Base-by-base conservation (phyloP, 2,797 vertebrate genomes). In the Argya squamiceps region DNA sequence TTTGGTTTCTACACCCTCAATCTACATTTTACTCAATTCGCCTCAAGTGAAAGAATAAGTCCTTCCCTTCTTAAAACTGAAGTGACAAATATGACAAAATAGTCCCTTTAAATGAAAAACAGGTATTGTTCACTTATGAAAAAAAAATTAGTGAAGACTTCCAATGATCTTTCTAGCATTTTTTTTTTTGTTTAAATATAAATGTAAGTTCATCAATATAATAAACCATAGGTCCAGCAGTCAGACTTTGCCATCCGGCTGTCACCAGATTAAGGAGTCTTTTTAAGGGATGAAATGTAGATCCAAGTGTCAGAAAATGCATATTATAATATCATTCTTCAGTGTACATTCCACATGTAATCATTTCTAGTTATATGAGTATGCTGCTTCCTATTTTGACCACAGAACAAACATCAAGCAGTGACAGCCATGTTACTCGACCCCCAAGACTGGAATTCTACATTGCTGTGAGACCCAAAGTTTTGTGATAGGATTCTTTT, bases 381-480 rank as follows among this genome's bases (percentile, higher is more conserved):
- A 47, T 6, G 10, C 24, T 82, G 9, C 15, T 27, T 60, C 29
- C 8, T 56, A 6, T 32, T 76, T 23, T 56, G 46, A 37, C 9
- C 5, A 15, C 5, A 52, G 32, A 64, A 20, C 19, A 59, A 67
- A 50, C 17, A 36, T 6, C 19, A 78, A 50, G 6, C 32, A 49
- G 15, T 49, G 17, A 18, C 8, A 47, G 11, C 34, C 22, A n/a
- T 26, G 17, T 43, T 60, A 79, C 58, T 34, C 14, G 5, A 32
- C 15, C 6, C 8, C 39, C 15, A 75, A 15, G 74, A 73, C 0
- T 29, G 26, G 15, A 68, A 7, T 90, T 60, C 6, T 27, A 3
- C 5, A 16, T 5, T 44, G 3, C 1, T 47, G 6, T 39, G 26
- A 21, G 9, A 59, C 8, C 4, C 4, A 63, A 2, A 14, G 12